Evolutionary conservation across 2,113 vertebrate species (phyloP).

Genomic region (Triplophysa dalaica): DNA sequence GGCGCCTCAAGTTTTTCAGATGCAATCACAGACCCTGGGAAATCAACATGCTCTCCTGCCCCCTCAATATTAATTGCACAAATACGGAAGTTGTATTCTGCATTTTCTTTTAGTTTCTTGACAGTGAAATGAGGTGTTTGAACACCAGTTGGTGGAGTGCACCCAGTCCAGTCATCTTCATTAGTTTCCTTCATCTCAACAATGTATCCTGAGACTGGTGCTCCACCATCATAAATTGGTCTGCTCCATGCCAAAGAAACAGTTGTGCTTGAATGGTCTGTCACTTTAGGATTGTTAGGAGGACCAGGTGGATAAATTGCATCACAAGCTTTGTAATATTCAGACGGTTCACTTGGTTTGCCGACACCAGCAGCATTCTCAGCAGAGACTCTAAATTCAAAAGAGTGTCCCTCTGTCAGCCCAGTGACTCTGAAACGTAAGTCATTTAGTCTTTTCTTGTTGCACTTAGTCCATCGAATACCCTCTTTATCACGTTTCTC

Average conservation of each 20-base stretch:
- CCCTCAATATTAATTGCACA: slow-evolving; percentile 94
- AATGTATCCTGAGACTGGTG: slow-evolving; percentile 86
- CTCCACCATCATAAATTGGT: slow-evolving; percentile 95
- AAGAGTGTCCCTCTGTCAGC: slow-evolving; percentile 90
- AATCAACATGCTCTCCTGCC: slow-evolving; percentile 86
- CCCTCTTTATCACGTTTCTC: slow-evolving; percentile 98
- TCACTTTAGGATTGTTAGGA: slow-evolving; percentile 92
- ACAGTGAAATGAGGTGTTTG: slow-evolving; percentile 87
- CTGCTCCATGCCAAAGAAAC: slow-evolving; percentile 91
- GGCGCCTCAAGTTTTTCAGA: slow-evolving; percentile 90
- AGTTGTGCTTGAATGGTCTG: slow-evolving; percentile 88
- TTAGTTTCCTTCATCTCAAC: slow-evolving; percentile 86
- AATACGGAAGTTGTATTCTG: slow-evolving; percentile 93
- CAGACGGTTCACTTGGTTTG: slow-evolving; percentile 84
- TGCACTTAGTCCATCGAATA: slow-evolving; percentile 94
- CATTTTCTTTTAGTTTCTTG: slow-evolving; percentile 91
- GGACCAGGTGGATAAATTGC: slow-evolving; percentile 90
- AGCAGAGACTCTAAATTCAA: slow-evolving; percentile 93
- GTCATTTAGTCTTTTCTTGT: slow-evolving; percentile 91
- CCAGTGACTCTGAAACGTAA: slow-evolving; percentile 88
- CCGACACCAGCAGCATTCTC: slow-evolving; percentile 96
- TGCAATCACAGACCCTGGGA: slow-evolving; percentile 85
- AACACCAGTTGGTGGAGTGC: slow-evolving; percentile 84
- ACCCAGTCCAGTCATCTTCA: slow-evolving; percentile 88
- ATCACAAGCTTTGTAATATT: slow-evolving; percentile 92